Base-by-base conservation (phyloP, 2,797 vertebrate species). In the Oryzias dopingdopingensis region DNA sequence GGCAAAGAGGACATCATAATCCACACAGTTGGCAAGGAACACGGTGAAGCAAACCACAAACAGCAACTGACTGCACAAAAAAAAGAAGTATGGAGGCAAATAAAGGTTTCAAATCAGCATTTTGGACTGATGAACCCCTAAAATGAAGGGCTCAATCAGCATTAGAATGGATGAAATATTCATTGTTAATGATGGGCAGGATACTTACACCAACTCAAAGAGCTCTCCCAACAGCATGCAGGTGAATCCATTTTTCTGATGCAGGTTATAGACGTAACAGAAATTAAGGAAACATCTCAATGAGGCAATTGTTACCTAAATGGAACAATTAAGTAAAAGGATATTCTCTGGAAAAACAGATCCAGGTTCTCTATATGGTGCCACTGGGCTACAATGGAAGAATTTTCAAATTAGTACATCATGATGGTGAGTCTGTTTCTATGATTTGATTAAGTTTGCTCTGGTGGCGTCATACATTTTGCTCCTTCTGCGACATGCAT, bases 231-330 rank as follows among this genome's bases (percentile, higher is more conserved):
- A 87, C 58, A 99, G 91, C 97, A 99, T 99, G 79, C 97, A 99
- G 13, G 94, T 97, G 85, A 99, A 99, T 75, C 97, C 97, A 91
- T 99, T 98, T 91, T 99, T 99, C 92, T 99, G 97, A 76, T 99
- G 97, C 69, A 99, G 90, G 80, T 98, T 97, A 94, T 99, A 99
- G 62, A 99, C 87, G 93, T 99, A 68, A 54, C 40, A 13, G 49
- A 57, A 14, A 86, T 96, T 90, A 97, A 96, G 93, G 88, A 91
- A 74, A 17, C 51, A 13, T 48, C 5, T 5, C 2, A 24, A 26
- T 42, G 6, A 7, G 54, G 37, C 16, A 37, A 13, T 37, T 37
- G 2, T 29, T 29, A 37, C 12, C 3, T 12, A 12, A 12, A 3
- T 4, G 4, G 14, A 56, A 52, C 1, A 8, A 49, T 4, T 2